Base-by-base conservation (phyloP, 1,140 invertebrate genomes). In the Dufourea novaeangliae region DNA sequence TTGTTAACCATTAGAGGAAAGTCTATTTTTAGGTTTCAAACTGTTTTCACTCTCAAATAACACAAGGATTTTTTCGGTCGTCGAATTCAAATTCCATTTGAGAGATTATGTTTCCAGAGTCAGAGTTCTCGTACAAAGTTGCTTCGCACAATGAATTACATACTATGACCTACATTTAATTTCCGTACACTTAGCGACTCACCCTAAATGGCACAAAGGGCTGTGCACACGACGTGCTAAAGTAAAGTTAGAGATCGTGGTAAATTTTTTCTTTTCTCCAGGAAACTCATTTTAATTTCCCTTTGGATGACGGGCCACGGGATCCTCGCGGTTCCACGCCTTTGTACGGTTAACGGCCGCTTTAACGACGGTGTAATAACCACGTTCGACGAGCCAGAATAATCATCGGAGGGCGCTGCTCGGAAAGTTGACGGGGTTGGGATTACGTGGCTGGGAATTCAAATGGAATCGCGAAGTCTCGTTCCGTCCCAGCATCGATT, bases 351-450 rank as follows among this genome's bases (percentile, higher is more conserved):
- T 63, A 80, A 57, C 54, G 52, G 50, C 44, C 62, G 68, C 54
- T 84, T 84, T 73, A 79, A 84, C 79, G 66, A 82, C 46, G 22
- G 59, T 81, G 71, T 79, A 79, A 84, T 85, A 83, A 81, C 71
- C 63, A 63, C 56, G 57, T 81, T 81, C 74, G 67, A 78, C 57
- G 62, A 50, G 64, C 68, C 52, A 76, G 50, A 82, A 84, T 69
- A 66, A 84, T 85, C 79, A 22, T 62, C 61, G 41, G 37, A 7
- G 34, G 39, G 14, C 41, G 54, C 27, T 54, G 56, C n/a, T 39
- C 29, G 54, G 59, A 68, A 74, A 71, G 72, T 69, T 72, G 57
- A 20, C 37, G 59, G 50, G 27, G n/a, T 8, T 39, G 46, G 70
- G 68, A 63, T 80, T 76, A 83, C 77, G 52, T 64, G 67, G 44